phyloP scores from a whole-genome alignment of 1,140 invertebrate genomes.

The Venturia canescens region DNA sequence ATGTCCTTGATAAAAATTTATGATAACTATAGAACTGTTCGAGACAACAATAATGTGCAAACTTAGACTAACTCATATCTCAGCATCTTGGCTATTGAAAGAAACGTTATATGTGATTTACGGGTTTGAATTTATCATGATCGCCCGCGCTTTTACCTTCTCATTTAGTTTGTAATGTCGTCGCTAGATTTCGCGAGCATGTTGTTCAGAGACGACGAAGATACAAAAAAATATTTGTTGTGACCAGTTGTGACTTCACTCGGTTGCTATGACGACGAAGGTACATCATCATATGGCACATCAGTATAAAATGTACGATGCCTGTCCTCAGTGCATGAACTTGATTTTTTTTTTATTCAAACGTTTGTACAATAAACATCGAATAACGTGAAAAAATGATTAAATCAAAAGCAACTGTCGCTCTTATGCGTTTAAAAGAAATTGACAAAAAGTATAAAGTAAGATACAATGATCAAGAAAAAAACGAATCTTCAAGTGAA shows the following conservation, averaged over 20 bases:
- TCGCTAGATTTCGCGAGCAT: neutral
- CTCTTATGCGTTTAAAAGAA: constrained; percentile 63
- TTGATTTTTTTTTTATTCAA: too few relatives aligned
- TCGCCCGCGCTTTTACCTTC: neutral
- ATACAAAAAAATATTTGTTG: too few relatives aligned
- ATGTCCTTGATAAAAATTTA: too few relatives aligned
- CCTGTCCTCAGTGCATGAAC: neutral
- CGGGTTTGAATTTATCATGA: too few relatives aligned
- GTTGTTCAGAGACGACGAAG: too few relatives aligned
- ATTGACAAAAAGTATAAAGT: constrained; percentile 69
- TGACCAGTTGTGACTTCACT: neutral
- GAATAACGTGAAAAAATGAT: constrained; percentile 55
- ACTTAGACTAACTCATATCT: too few relatives aligned
- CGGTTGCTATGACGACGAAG: neutral
- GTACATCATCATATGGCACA: neutral
- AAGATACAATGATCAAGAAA: constrained; percentile 50
- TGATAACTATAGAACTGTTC: too few relatives aligned
- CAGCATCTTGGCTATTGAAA: too few relatives aligned
- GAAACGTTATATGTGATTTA: too few relatives aligned
- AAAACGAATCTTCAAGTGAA: constrained; percentile 48
- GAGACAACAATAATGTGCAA: too few relatives aligned
- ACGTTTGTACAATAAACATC: too few relatives aligned
- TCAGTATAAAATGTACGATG: neutral
- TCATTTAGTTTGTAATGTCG: neutral
- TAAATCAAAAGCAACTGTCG: constrained; percentile 63